Percentiles rank a stretch among this genome's conserved stretches.
phyloP scores from a whole-genome alignment of 2,888 invertebrate species.

The Oligia latruncula region DNA sequence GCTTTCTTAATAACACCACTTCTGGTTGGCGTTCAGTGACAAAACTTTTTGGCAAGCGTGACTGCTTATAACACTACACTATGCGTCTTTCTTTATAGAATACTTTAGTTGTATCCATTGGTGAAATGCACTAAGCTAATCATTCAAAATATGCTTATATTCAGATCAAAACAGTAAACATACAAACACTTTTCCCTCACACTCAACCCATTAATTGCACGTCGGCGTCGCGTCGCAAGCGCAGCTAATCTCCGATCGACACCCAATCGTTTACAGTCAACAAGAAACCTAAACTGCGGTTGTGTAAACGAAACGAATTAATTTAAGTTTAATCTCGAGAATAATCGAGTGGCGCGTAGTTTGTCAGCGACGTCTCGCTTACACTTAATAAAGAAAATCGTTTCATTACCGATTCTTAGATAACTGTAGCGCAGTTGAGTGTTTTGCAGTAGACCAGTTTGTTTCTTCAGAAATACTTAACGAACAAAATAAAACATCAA shows the following conservation, averaged over 20 bases:
- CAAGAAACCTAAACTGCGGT: conserved; percentile 52
- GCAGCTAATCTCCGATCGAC: conserved; percentile 61
- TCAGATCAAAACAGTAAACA: conserved; percentile 24
- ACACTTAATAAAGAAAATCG: conserved; percentile 63
- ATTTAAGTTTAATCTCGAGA: conserved; percentile 59
- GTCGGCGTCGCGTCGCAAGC: conserved; percentile 37
- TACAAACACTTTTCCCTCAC: conserved; percentile 36
- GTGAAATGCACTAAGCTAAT: background rate
- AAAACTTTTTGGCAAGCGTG: too few relatives aligned
- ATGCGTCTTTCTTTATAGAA: background rate
- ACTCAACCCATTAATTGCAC: conserved; percentile 47
- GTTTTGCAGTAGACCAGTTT: conserved; percentile 31
- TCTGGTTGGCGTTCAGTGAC: background rate
- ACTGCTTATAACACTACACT: background rate
- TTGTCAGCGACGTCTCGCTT: conserved; percentile 67
- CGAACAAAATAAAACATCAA: too few relatives aligned
- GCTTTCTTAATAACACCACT: background rate
- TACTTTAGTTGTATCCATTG: too few relatives aligned
- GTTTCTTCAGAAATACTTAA: background rate
- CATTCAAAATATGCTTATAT: background rate
- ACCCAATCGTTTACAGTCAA: conserved; percentile 62
- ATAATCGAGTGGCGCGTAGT: conserved; percentile 65
- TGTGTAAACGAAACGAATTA: conserved; percentile 62
- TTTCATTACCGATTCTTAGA: conserved; percentile 72
- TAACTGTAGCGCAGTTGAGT: conserved; percentile 37